Evolutionary conservation across 2,113 vertebrate species (phyloP), one percentile per base, ranked within the genome.

Genomic region (Oostethus manadensis): DNA sequence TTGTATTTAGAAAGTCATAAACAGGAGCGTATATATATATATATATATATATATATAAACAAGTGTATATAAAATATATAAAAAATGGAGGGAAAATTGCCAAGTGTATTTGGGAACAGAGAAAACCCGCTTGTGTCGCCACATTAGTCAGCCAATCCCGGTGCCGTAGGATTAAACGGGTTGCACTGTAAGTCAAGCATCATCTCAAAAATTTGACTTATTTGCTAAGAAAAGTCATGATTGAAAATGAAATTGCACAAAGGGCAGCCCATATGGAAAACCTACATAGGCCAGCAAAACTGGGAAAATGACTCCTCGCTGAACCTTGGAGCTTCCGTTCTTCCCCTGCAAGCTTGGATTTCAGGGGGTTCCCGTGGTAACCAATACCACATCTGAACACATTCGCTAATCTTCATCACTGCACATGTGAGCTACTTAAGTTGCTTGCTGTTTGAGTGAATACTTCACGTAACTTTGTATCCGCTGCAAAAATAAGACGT

Each of bases 331-430:
- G 70, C 65, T 70, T 57, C 21, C 26, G 26, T 46, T 40, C 54
- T 47, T 51, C 10, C 22, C 56, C 9, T 48, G 18, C 23, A 6
- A 49, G 20, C 48, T 55, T 13, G 42, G 43, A 51, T 49, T 59
- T 48, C 16, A 17, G 53, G 14, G 15, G 49, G 35, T 76, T 78
- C 22, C 72, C 63, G 78, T 79, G 66, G 70, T 68, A 78, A 84
- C 79, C 20, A 40, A 50, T 16, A 57, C 23, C 15, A 60, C 47
- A 71, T 56, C 53, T 50, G 33, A 62, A 53, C 3, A 7, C 54
- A 56, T 3, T 10, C 8, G 43, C 62, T 71, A 59, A 79, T 71
- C 70, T 76, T 63, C 62, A 73, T 71, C 54, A 22, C 55, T 35
- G 40, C 16, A 23, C 14, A 64, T 54, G 35, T 51, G 43, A 71